Conservation (phyloP, 2,113 vertebrate species). For the Epinephelus cyanopodus region DNA sequence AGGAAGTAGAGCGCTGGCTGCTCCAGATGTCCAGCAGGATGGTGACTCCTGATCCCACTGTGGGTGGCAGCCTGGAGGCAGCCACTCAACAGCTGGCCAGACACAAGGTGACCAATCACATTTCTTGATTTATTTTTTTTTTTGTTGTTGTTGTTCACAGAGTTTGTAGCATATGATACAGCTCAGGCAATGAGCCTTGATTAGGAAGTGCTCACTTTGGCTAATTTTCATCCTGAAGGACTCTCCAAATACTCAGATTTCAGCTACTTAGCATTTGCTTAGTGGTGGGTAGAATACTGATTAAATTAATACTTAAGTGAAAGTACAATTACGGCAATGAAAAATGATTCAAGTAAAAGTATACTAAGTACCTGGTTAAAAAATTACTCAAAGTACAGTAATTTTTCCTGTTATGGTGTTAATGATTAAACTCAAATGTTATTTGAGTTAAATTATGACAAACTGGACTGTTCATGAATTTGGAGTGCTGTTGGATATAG, state of each 20-base stretch:
- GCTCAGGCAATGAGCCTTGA: neutral
- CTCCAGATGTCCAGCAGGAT: slow-evolving; percentile 96
- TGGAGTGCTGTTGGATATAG: too few relatives aligned
- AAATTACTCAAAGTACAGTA: too few relatives aligned
- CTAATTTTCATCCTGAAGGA: too few relatives aligned
- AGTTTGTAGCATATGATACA: neutral
- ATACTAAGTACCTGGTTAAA: too few relatives aligned
- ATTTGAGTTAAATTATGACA: too few relatives aligned
- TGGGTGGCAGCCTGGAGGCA: slow-evolving; percentile 88
- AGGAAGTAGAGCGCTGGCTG: slow-evolving; percentile 96
- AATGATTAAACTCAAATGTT: too few relatives aligned
- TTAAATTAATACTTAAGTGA: too few relatives aligned
- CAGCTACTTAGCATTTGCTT: neutral
- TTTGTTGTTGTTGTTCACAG: neutral
- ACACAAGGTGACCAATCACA: slow-evolving; percentile 90
- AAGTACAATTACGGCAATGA: too few relatives aligned
- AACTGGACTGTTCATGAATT: too few relatives aligned
- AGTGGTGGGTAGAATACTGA: neutral
- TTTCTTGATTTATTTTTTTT: neutral
- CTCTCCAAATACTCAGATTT: neutral
- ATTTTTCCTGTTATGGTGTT: too few relatives aligned
- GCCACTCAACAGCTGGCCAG: slow-evolving; percentile 95
- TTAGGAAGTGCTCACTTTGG: neutral
- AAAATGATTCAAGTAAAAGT: too few relatives aligned
- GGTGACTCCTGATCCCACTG: slow-evolving; percentile 90